A percentile compares a stretch with the other conserved stretches of the same genome.
phyloP scores from a whole-genome alignment of 2,113 vertebrate genomes.

The Damaliscus lunatus region DNA sequence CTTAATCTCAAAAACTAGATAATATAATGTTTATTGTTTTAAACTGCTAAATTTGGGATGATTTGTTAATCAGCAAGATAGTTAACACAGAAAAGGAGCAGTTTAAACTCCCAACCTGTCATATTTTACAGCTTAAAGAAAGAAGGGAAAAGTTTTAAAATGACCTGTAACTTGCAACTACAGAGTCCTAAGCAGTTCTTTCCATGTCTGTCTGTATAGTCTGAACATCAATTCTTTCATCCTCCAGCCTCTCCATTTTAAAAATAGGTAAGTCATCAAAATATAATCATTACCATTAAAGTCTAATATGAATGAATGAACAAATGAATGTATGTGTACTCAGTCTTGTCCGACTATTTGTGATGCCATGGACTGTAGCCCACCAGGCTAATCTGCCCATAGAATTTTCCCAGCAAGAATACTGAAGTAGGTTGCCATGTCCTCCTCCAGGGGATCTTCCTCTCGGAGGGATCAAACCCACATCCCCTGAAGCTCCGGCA shows the following conservation, averaged over 20 bases:
- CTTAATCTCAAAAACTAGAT: neutral
- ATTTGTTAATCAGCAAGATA: neutral
- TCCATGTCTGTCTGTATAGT: neutral
- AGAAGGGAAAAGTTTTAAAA: neutral
- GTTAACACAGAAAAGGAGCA: neutral
- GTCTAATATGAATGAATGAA: neutral
- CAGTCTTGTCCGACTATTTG: neutral
- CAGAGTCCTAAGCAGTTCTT: neutral
- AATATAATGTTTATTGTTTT: neutral
- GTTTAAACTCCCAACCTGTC: neutral
- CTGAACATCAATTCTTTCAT: neutral
- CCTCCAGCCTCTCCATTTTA: neutral
- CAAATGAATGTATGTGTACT: neutral
- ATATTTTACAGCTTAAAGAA: neutral
- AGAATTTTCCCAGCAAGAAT: neutral
- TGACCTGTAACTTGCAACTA: neutral
- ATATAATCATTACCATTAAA: neutral
- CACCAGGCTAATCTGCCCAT: neutral
- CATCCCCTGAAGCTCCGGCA: neutral
- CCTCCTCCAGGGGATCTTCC: neutral
- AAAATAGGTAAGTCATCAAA: neutral
- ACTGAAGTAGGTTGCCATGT: neutral
- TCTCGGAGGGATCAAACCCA: neutral
- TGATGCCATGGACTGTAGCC: neutral
- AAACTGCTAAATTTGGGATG: neutral